These are phyloP conservation scores for Cryptus armator DNA, from an alignment of 2,888 invertebrate genomes.

Conservation along the genomic window DNA sequence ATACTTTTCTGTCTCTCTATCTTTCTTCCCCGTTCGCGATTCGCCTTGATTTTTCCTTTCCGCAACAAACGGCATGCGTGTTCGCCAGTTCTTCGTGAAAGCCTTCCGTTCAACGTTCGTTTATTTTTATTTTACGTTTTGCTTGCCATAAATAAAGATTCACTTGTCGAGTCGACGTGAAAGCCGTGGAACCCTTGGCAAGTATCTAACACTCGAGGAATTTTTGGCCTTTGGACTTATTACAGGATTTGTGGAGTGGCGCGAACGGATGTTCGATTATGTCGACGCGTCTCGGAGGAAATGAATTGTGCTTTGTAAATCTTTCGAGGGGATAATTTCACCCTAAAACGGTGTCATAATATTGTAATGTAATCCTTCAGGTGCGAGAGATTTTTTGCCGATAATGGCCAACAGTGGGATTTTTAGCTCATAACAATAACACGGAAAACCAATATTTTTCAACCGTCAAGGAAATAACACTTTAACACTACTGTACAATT, in stretches of 20 bases:
- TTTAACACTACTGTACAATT: too few relatives aligned
- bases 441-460: too few relatives aligned
- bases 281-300: not conserved
- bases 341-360: too few relatives aligned
- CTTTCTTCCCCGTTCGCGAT: constrained; percentile 34
- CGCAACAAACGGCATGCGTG: constrained; percentile 41
- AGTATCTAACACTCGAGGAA: not conserved
- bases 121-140: constrained; percentile 15
- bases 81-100: constrained; percentile 57
- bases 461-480: too few relatives aligned
- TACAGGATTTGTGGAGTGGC: not conserved
- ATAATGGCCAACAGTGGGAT: too few relatives aligned
- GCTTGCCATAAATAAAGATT: constrained; percentile 56
- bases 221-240: not conserved
- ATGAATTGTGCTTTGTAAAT: not conserved
- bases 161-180: constrained; percentile 32
- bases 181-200: not conserved
- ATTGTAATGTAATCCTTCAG: too few relatives aligned
- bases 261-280: not conserved
- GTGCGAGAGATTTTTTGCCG: too few relatives aligned
- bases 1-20: constrained; percentile 46
- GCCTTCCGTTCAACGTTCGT: constrained; percentile 63
- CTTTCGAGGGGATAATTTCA: not conserved
- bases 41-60: constrained; percentile 55
- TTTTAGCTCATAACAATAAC: too few relatives aligned